Conservation (phyloP, 2,797 vertebrate genomes). For the Brachyrhaphis roseni region DNA sequence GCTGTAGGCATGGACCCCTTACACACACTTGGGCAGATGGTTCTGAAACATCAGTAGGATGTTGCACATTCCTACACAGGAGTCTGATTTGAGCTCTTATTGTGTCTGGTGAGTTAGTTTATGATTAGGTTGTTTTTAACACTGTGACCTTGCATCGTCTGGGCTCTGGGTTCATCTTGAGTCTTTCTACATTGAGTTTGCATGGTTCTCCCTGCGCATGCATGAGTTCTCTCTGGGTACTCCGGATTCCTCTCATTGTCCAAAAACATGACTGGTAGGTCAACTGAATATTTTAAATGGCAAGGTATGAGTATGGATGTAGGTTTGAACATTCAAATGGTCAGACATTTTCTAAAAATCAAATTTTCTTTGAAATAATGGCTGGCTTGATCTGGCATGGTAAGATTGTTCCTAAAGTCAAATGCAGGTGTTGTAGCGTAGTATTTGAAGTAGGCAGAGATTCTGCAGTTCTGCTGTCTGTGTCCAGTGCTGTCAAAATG, state of each 20-base stretch:
- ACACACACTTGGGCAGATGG: neutral
- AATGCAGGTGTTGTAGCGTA: constrained; percentile 54
- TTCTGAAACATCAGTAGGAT: neutral
- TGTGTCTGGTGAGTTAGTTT: neutral
- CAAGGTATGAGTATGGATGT: no score
- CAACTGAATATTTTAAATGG: no score
- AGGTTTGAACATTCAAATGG: no score
- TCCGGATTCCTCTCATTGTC: no score
- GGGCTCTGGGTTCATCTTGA: no score
- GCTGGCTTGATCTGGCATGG: constrained; percentile 66
- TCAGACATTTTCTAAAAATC: no score
- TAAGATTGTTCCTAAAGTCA: constrained; percentile 25
- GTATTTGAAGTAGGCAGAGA: constrained; percentile 47
- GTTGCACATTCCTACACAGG: neutral
- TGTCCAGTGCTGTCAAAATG: constrained; percentile 4
- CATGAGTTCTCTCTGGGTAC: no score
- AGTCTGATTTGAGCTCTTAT: neutral
- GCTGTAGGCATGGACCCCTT: neutral
- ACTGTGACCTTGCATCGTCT: no score
- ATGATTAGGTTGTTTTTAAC: no score
- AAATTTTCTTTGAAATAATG: constrained; percentile 17
- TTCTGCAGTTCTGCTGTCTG: constrained; percentile 37
- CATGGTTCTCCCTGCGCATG: no score
- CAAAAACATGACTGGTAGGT: no score
- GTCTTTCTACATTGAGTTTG: no score